Evolutionary conservation across 1,140 invertebrate genomes (phyloP).

Genomic region (Neuroterus valhalla): DNA sequence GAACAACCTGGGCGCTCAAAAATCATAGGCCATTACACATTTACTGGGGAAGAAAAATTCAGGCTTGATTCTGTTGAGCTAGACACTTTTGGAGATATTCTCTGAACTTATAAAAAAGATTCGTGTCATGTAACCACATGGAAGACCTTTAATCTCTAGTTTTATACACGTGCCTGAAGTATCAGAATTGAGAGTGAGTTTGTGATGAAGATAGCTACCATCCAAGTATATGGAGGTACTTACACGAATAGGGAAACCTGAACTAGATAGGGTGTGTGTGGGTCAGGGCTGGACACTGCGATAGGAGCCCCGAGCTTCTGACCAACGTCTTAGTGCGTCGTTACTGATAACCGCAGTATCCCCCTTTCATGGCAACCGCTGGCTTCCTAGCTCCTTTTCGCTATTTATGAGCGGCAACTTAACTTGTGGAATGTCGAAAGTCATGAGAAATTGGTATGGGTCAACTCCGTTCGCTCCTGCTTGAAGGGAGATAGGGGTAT

Average conservation of each 20-base stretch:
- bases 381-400: constrained; percentile 53
- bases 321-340: constrained; percentile 63
- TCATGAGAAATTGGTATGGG: constrained; percentile 56
- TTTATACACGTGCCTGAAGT: constrained; percentile 40
- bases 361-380: constrained; percentile 41
- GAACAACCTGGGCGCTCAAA: no score
- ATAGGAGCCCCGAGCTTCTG: constrained; percentile 61
- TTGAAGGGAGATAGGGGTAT: constrained; percentile 46
- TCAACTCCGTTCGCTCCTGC: constrained; percentile 42
- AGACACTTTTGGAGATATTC: background rate
- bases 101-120: constrained; percentile 39
- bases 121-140: constrained; percentile 47
- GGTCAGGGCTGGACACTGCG: constrained; percentile 65
- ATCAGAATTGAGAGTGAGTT: background rate
- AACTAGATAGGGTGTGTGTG: constrained; percentile 47
- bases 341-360: constrained; percentile 62
- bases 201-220: constrained; percentile 21
- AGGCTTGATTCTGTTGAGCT: background rate
- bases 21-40: background rate
- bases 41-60: background rate
- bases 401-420: constrained; percentile 68
- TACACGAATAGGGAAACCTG: constrained; percentile 46
- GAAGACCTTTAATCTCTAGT: constrained; percentile 40
- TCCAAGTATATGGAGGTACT: constrained; percentile 36
- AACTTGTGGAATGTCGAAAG: constrained; percentile 59